These are phyloP conservation scores for Crocidura indochinensis DNA, from an alignment of 2,797 vertebrate species.

Conservation along the genomic window DNA sequence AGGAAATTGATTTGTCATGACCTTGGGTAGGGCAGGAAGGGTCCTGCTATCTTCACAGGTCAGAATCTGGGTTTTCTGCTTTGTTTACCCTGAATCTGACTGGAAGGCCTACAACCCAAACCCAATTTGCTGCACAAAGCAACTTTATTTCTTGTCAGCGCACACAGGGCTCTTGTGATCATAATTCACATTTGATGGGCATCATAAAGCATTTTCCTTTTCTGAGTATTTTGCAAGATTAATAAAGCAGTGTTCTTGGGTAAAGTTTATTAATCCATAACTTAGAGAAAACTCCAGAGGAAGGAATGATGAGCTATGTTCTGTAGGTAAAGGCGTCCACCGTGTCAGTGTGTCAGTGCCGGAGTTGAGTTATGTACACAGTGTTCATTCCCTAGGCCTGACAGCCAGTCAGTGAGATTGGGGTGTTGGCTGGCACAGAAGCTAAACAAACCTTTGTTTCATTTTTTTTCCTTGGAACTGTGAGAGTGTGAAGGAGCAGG, in stretches of 20 bases:
- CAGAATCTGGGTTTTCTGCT: neutral
- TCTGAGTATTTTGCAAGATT: constrained; percentile 81
- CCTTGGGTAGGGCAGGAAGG: neutral
- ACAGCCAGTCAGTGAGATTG: neutral
- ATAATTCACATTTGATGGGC: constrained; percentile 72
- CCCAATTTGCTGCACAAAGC: constrained; percentile 38
- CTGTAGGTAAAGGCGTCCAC: constrained; percentile 22
- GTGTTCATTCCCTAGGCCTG: constrained; percentile 29
- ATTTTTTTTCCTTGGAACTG: constrained; percentile 37
- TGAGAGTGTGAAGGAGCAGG: neutral
- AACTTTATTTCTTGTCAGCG: constrained; percentile 48
- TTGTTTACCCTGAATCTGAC: constrained; percentile 19
- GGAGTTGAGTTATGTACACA: constrained; percentile 26
- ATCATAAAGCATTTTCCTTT: constrained; percentile 67
- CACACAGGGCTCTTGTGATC: neutral
- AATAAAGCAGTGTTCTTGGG: constrained; percentile 77
- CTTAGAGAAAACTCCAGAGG: constrained; percentile 79
- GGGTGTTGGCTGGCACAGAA: neutral
- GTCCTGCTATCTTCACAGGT: neutral
- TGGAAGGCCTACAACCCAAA: neutral
- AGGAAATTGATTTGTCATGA: neutral
- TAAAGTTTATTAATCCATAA: constrained; percentile 85
- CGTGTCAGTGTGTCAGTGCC: constrained; percentile 10
- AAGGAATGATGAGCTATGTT: constrained; percentile 69
- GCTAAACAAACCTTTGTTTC: constrained; percentile 14